Base-by-base conservation (phyloP, 2,113 vertebrate genomes). In the Oostethus manadensis region DNA sequence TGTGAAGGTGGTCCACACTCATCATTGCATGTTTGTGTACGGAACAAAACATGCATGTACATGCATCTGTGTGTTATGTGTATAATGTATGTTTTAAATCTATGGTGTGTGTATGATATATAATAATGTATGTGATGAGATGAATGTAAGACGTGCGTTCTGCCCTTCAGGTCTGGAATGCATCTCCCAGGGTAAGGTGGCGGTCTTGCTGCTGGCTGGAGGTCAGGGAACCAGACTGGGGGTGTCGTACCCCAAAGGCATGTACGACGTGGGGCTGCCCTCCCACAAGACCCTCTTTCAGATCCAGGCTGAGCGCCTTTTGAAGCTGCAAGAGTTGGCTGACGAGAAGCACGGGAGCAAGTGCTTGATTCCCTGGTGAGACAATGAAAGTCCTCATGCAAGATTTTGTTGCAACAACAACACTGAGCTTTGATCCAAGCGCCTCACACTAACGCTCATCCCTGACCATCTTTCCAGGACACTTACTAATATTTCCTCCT, bases 221-320 rank as follows among this genome's bases (percentile, higher is more conserved):
- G 96, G 96, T 35, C 95, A 99, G 78, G 96, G 96, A 4, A 97
- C 95, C 44, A 88, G 96, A 56, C 89, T 99, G 33, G 95, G 96
- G 13, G 93, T 98, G 62, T 78, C 92, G 2, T 96, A 94, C 81
- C 96, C 96, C 35, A 97, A 99, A 86, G 96, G 96, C 76, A 98
- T 99, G 95, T 99, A 93, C 60, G 93, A 98, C 58, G 93, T 98
- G n/a, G 90, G 93, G 35, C 84, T 98, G 76, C 94, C 93, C 0
- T 97, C 96, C 43, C 93, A 86, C 80, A 98, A 98, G 89, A 96
- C 93, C n/a, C 94, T 99, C 65, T 99, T 98, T 87, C 94, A 98
- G 82, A 94, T 98, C 59, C 96, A 99, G 82, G 95, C 94, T 0
- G 94, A 98, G 68, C 93, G 94, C 55, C 95, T 99, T 76, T 65